Base-by-base conservation (phyloP, 1,140 invertebrate species). In the Hestina assimilis region DNA sequence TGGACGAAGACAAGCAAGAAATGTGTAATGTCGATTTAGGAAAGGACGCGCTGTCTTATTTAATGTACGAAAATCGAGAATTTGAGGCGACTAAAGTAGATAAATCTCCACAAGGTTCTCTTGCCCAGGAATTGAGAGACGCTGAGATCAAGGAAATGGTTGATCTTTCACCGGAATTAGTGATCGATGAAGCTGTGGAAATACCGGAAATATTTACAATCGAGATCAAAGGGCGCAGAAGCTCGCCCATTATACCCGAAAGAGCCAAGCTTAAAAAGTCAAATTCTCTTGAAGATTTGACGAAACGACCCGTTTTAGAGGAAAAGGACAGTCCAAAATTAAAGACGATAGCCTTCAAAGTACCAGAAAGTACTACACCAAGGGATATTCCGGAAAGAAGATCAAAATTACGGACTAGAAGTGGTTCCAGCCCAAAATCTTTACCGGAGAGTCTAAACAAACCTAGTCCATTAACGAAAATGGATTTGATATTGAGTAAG, bases 351-450 rank as follows among this genome's bases (percentile, higher is more conserved):
- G 83, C 63, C 1, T 86, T 88, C 31, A 78, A 88, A 74, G 70
- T 88, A 0, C 85, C 83, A 0, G 85, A 88, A 33, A 72, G 72
- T 14, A 75, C 78, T 0, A 79, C 70, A 2, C 85, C 85, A 0
- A 51, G 77, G 26, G 83, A 86, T 59, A 88, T 88, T 38, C 84
- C 84, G 0, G 72, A 85, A 31, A 58, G 79, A 21, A 52, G 72
- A 4, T 33, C 56, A 0, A 84, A 80, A 56, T 51, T 87, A 5
- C 60, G 85, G 0, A 65, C 76, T 3, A 61, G 81, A 40, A 82
- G 77, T 26, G 83, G 85, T 5, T 83, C 82, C 0, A 89, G 85
- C 50, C 88, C 88, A 0, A 89, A 89, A 71, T 87, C 83, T 8
- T 56, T 89, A 11, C 84, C 85, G 0, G 88, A 89, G 26, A 83